Percentiles rank a stretch among this genome's conserved stretches.
Conservation (phyloP, 2,888 invertebrate genomes). For the Zaprionus obscuricornis region DNA sequence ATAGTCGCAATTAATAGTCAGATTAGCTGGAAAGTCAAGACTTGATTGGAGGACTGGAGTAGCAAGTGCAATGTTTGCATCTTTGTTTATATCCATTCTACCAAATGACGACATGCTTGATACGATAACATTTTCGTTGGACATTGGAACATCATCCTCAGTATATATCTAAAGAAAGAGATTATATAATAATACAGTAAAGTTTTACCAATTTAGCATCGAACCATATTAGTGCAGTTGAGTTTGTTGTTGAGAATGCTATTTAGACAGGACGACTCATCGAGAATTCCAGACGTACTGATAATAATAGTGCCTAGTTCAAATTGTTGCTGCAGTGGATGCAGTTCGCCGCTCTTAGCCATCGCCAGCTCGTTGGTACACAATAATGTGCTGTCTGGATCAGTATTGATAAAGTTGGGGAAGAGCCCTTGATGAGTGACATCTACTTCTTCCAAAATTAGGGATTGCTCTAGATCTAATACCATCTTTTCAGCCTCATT, state of each 20-base stretch:
- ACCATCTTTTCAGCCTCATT: neutral
- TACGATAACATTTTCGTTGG: conserved; percentile 62
- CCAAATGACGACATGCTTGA: conserved; percentile 32
- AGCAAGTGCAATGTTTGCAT: conserved; percentile 24
- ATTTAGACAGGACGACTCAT: conserved; percentile 34
- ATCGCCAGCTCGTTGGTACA: conserved; percentile 18
- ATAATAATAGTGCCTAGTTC: conserved; percentile 69
- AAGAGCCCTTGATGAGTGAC: too few relatives aligned
- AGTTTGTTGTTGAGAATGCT: conserved; percentile 40
- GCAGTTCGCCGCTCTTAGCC: too few relatives aligned
- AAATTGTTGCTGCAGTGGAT: conserved; percentile 49
- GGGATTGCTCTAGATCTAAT: neutral
- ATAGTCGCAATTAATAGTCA: conserved; percentile 49
- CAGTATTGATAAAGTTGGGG: conserved; percentile 2
- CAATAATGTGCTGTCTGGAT: conserved; percentile 11
- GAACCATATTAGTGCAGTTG: conserved; percentile 60
- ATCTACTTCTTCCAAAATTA: conserved; percentile 15
- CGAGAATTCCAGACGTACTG: conserved; percentile 43
- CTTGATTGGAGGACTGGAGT: conserved; percentile 17
- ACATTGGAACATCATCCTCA: conserved; percentile 61
- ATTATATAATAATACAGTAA: neutral
- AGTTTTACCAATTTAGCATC: neutral
- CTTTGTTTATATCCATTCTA: conserved; percentile 28
- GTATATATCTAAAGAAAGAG: conserved; percentile 51
- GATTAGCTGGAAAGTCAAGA: conserved; percentile 23